Percentiles rank a stretch among this genome's conserved stretches.
phyloP scores from a whole-genome alignment of 2,888 invertebrate genomes.

The Agonopterix arenella region DNA sequence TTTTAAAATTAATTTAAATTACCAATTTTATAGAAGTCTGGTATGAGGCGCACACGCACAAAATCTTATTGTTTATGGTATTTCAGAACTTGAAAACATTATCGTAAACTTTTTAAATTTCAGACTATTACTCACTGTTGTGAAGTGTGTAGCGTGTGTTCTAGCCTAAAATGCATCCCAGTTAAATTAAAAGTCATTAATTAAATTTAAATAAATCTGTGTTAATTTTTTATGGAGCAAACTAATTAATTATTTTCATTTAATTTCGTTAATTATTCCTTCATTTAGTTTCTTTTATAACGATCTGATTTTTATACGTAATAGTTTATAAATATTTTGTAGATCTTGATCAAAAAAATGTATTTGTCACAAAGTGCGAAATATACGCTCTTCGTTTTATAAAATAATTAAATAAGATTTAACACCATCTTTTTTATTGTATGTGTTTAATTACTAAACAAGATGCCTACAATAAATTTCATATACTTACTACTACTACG shows the following conservation, averaged over 20 bases:
- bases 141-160: too few species aligned
- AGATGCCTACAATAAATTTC: constrained; percentile 24
- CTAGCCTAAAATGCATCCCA: background rate
- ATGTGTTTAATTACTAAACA: constrained; percentile 63
- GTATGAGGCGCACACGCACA: background rate
- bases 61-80: too few species aligned
- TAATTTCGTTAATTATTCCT: too few species aligned
- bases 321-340: constrained; percentile 17
- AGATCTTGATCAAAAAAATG: constrained; percentile 27
- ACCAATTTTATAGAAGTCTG: constrained; percentile 13
- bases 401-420: background rate
- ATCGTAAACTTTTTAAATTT: too few species aligned
- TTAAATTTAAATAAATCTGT: too few species aligned
- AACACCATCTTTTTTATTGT: constrained; percentile 35
- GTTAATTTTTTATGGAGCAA: constrained; percentile 13
- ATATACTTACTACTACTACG: background rate
- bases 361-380: constrained; percentile 41
- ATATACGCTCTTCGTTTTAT: constrained; percentile 27
- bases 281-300: constrained; percentile 2
- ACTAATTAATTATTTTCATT: background rate
- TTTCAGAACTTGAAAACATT: too few species aligned
- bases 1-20: constrained; percentile 23
- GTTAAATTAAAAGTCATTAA: constrained; percentile 26
- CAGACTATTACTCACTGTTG: too few species aligned
- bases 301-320: constrained; percentile 52